These are phyloP conservation scores for Nysson spinosus DNA, from an alignment of 2,888 invertebrate genomes.

Conservation along the genomic window DNA sequence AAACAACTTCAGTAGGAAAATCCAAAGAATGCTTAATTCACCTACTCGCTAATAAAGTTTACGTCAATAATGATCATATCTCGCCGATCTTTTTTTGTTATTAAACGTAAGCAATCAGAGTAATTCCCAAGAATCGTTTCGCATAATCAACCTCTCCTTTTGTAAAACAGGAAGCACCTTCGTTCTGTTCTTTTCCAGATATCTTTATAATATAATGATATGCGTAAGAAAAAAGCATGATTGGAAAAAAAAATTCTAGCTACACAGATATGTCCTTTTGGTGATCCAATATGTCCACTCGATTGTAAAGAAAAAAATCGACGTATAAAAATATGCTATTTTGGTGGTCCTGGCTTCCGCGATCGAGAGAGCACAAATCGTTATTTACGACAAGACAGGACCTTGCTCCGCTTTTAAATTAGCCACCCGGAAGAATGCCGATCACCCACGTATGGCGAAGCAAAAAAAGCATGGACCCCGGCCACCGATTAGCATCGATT, in stretches of 20 bases:
- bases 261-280: not conserved
- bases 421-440: constrained; percentile 42
- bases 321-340: not conserved
- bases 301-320: not conserved
- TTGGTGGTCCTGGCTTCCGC: constrained; percentile 25
- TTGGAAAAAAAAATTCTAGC: not conserved
- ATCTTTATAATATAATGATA: not conserved
- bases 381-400: constrained; percentile 30
- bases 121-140: too few relatives aligned
- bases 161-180: too few relatives aligned
- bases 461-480: constrained; percentile 22
- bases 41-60: too few relatives aligned
- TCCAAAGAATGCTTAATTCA: too few relatives aligned
- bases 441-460: constrained; percentile 29
- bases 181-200: not conserved
- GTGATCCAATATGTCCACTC: too few relatives aligned
- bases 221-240: not conserved
- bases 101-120: too few relatives aligned
- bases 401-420: constrained; percentile 49
- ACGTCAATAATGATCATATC: too few relatives aligned
- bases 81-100: too few relatives aligned
- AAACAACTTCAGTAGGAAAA: too few relatives aligned
- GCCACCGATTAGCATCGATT: constrained; percentile 22
- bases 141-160: too few relatives aligned
- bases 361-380: constrained; percentile 27